Evolutionary conservation across 2,888 invertebrate species (phyloP).

Genomic region (Griposia aprilina): DNA sequence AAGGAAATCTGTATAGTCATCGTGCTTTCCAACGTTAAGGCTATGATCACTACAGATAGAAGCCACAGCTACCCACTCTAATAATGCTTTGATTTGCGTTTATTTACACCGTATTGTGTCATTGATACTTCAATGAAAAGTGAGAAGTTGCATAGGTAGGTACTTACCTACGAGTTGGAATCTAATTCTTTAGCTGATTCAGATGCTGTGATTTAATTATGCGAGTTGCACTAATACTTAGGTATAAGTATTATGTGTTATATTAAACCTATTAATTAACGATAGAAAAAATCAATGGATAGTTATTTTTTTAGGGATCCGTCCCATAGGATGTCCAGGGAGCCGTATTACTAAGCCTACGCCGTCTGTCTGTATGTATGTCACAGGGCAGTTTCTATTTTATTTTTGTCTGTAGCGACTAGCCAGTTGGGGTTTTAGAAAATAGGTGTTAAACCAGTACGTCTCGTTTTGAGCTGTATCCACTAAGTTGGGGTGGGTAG

Average conservation of each 20-base stretch:
- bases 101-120: constrained; percentile 18
- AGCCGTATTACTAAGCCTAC: neutral
- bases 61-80: neutral
- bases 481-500: neutral
- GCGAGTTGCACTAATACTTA: neutral
- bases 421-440: neutral
- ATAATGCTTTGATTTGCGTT: constrained; percentile 7
- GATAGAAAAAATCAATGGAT: neutral
- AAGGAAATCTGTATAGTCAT: neutral
- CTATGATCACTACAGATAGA: too few relatives aligned
- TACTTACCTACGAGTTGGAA: constrained; percentile 2
- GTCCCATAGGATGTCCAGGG: neutral
- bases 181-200: constrained; percentile 20
- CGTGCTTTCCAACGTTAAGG: too few relatives aligned
- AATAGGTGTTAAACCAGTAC: neutral
- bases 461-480: neutral
- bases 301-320: neutral
- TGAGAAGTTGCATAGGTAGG: constrained; percentile 19
- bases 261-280: neutral
- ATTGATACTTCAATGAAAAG: constrained; percentile 22
- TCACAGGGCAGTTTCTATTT: too few relatives aligned
- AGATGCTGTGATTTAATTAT: constrained; percentile 11
- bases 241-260: neutral
- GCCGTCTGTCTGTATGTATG: neutral
- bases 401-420: neutral